These are phyloP conservation scores for Helarctos malayanus DNA, from an alignment of 2,797 vertebrate species.

Conservation along the genomic window DNA sequence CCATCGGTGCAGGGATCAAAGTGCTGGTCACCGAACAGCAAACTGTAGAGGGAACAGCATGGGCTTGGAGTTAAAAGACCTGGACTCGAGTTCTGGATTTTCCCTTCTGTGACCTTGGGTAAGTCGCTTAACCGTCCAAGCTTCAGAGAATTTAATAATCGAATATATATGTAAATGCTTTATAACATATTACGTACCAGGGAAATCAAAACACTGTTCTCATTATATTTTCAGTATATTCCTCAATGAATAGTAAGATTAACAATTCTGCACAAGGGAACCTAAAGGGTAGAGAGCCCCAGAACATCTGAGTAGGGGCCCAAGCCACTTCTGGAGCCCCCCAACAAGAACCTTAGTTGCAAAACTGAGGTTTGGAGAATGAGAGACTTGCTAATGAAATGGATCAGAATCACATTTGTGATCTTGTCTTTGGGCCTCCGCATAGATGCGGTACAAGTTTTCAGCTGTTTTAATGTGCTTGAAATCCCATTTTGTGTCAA, in stretches of 20 bases:
- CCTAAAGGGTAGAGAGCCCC: neutral
- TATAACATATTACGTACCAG: neutral
- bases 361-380: constrained; percentile 22
- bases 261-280: constrained; percentile 49
- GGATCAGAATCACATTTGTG: constrained; percentile 27
- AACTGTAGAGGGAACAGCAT: neutral
- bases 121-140: constrained; percentile 22
- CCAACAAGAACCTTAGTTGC: neutral
- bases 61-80: neutral
- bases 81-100: constrained; percentile 6
- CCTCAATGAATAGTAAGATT: constrained; percentile 32
- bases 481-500: constrained; percentile 57
- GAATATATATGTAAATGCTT: neutral
- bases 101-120: neutral
- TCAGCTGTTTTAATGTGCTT: neutral
- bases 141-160: constrained; percentile 18
- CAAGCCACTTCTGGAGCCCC: neutral
- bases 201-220: neutral
- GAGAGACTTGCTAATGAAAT: neutral
- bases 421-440: neutral
- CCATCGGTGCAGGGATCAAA: neutral
- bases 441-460: neutral
- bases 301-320: neutral
- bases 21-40: neutral
- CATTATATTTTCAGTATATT: neutral